These are phyloP conservation scores for Agrotis puta DNA, from an alignment of 2,888 invertebrate species.

Conservation along the genomic window DNA sequence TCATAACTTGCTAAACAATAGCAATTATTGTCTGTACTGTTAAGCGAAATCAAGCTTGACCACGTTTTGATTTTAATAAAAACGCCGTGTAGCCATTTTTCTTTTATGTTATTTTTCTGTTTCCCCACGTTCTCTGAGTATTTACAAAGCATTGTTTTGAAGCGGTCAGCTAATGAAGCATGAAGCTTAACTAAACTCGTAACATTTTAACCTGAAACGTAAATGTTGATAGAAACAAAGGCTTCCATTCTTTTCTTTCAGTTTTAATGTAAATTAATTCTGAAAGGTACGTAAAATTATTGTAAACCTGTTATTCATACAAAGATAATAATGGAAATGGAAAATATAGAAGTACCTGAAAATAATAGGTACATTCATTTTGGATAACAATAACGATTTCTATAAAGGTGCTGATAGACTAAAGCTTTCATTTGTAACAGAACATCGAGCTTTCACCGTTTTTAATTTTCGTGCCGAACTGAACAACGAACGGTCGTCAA, in stretches of 20 bases:
- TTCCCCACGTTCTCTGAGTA: not conserved
- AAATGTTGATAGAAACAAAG: conserved; percentile 10
- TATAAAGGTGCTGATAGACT: not conserved
- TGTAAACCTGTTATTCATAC: not conserved
- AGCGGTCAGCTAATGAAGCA: conserved; percentile 36
- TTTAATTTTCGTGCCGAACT: too few species aligned
- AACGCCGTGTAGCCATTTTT: conserved; percentile 1
- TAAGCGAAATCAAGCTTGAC: not conserved
- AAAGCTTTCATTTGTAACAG: too few species aligned
- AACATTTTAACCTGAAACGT: conserved; percentile 22
- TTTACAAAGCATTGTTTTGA: conserved; percentile 32
- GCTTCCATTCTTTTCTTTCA: not conserved
- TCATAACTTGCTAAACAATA: not conserved
- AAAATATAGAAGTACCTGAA: not conserved
- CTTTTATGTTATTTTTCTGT: conserved; percentile 18
- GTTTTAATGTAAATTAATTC: conserved; percentile 8
- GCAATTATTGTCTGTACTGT: not conserved
- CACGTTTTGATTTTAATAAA: conserved; percentile 11
- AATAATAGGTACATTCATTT: conserved; percentile 12
- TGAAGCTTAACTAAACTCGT: conserved; percentile 28
- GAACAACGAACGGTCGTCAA: too few species aligned
- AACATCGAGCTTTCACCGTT: too few species aligned
- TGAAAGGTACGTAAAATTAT: not conserved
- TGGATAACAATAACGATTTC: not conserved
- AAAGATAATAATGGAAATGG: not conserved